These are phyloP conservation scores for Proterorhinus semilunaris DNA, from an alignment of 2,113 vertebrate genomes.

Conservation along the genomic window DNA sequence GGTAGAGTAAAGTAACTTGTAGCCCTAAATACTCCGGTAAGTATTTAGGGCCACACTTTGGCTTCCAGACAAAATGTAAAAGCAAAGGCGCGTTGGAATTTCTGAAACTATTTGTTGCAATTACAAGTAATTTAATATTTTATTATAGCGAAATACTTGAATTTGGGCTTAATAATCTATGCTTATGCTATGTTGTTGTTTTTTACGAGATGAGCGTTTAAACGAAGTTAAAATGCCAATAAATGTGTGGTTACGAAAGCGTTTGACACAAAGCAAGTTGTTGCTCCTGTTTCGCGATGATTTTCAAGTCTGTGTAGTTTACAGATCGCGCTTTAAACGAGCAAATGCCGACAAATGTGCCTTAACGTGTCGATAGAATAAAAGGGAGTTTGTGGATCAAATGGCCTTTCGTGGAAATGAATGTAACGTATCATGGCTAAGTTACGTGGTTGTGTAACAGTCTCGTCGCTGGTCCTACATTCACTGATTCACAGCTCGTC, in stretches of 20 bases:
- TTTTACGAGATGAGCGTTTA: not conserved
- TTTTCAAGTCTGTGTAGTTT: not conserved
- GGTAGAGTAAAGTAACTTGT: too few species aligned
- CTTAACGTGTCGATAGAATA: not conserved
- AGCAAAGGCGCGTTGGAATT: too few species aligned
- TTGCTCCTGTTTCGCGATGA: not conserved
- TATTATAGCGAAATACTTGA: too few species aligned
- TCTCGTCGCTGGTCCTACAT: constrained; percentile 19
- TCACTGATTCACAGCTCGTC: not conserved
- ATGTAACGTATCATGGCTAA: constrained; percentile 6
- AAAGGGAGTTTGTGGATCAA: not conserved
- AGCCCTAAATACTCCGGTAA: too few species aligned
- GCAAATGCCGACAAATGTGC: too few species aligned
- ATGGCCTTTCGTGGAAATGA: not conserved
- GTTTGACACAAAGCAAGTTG: not conserved
- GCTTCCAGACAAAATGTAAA: too few species aligned
- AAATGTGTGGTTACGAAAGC: not conserved
- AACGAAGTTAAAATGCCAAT: not conserved
- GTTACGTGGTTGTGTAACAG: constrained; percentile 68
- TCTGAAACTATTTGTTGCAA: too few species aligned
- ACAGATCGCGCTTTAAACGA: not conserved
- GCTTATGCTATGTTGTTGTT: too few species aligned
- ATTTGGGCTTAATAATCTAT: too few species aligned
- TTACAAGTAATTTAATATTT: too few species aligned
- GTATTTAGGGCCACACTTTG: too few species aligned